A percentile compares a stretch with the other conserved stretches of the same genome.
phyloP scores from a whole-genome alignment of 2,113 vertebrate genomes.

The Eurypyga helias region DNA sequence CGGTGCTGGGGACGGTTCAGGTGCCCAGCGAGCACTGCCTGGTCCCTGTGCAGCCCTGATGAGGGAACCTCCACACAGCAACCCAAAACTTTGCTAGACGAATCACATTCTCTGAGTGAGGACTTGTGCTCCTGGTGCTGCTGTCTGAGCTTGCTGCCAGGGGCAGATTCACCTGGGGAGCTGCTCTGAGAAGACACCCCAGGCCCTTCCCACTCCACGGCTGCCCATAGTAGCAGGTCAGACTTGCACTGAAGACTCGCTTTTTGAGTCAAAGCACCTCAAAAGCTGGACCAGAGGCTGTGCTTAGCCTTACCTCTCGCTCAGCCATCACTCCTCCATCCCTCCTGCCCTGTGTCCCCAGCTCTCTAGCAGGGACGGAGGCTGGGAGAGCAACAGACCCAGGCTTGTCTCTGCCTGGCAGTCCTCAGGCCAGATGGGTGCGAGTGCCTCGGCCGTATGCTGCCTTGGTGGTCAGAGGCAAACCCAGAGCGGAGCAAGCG shows the following conservation, averaged over 20 bases:
- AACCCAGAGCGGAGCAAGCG: background rate
- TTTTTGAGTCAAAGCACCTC: background rate
- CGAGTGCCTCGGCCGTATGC: rapidly evolving
- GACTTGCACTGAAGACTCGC: background rate
- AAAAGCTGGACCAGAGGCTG: background rate
- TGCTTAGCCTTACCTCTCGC: background rate
- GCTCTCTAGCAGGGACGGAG: background rate
- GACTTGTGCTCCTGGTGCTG: background rate
- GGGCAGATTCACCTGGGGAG: background rate
- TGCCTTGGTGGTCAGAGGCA: background rate
- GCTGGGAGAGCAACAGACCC: background rate
- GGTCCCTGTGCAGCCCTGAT: background rate
- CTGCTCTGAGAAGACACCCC: background rate
- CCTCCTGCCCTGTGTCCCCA: background rate
- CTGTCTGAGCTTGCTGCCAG: background rate
- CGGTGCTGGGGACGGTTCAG: background rate
- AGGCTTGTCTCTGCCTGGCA: background rate
- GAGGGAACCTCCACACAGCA: background rate
- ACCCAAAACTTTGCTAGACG: background rate
- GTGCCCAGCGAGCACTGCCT: background rate
- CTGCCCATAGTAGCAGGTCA: background rate
- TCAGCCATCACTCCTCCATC: background rate
- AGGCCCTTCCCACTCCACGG: background rate
- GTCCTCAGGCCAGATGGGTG: background rate
- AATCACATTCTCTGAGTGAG: background rate